A percentile compares a stretch with the other conserved stretches of the same genome.
These are phyloP conservation scores for Octonoba sinensis DNA, from an alignment of 2,888 invertebrate species.

Conservation along the genomic window DNA sequence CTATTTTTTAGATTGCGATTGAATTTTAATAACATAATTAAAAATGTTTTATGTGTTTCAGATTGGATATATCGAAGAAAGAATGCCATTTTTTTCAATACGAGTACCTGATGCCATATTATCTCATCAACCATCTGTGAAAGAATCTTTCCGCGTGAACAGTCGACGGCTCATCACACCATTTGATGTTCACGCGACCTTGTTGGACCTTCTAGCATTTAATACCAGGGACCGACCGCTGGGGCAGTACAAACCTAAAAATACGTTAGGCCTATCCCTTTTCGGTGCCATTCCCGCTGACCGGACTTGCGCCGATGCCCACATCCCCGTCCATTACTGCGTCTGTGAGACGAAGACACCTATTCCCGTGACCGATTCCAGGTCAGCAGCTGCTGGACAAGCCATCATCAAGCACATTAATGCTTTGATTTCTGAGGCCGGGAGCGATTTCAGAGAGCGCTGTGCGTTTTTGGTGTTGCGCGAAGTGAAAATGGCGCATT, in stretches of 20 bases:
- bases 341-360: constrained; percentile 82
- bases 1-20: too few species aligned
- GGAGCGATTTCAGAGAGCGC: background rate
- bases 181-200: constrained; percentile 70
- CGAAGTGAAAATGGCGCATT: too few species aligned
- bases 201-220: constrained; percentile 37
- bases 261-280: constrained; percentile 28
- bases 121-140: constrained; percentile 67
- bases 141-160: constrained; percentile 68
- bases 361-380: constrained; percentile 74
- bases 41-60: background rate
- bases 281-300: constrained; percentile 75
- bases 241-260: background rate
- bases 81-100: constrained; percentile 70
- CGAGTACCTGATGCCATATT: constrained; percentile 69
- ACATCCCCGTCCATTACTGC: constrained; percentile 88
- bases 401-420: constrained; percentile 36
- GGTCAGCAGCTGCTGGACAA: constrained; percentile 19
- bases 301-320: constrained; percentile 83
- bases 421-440: constrained; percentile 26
- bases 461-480: too few species aligned
- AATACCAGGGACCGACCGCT: constrained; percentile 5
- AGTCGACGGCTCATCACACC: constrained; percentile 69
- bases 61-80: constrained; percentile 71
- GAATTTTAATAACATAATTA: too few species aligned